phyloP scores from a whole-genome alignment of 1,140 invertebrate genomes.

The Drosophila parabipectinata region DNA sequence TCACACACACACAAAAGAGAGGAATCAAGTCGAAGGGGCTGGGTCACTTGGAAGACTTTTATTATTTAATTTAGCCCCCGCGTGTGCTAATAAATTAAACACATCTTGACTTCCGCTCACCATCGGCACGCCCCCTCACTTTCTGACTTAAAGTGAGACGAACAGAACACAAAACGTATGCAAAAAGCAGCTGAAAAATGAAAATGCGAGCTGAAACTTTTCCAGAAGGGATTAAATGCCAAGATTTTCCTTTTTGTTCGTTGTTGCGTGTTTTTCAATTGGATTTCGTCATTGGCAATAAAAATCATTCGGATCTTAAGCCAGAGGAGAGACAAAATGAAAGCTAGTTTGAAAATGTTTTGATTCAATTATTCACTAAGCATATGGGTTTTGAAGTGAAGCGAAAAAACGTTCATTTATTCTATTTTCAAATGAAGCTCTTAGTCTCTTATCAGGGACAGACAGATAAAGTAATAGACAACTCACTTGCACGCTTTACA shows the following conservation, averaged over 20 bases:
- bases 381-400: constrained; percentile 3
- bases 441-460: constrained; percentile 35
- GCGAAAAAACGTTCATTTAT: neutral
- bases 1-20: constrained; percentile 40
- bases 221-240: constrained; percentile 62
- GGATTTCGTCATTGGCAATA: constrained; percentile 75
- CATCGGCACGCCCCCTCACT: constrained; percentile 29
- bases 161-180: constrained; percentile 61
- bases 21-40: neutral
- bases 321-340: constrained; percentile 36
- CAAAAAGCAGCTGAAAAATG: constrained; percentile 45
- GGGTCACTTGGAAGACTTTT: constrained; percentile 70
- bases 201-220: constrained; percentile 45
- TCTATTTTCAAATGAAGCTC: constrained; percentile 70
- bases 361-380: constrained; percentile 65
- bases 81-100: constrained; percentile 73
- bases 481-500: constrained; percentile 66
- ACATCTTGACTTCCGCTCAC: constrained; percentile 49
- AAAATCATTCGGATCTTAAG: constrained; percentile 72
- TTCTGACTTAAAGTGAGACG: constrained; percentile 33
- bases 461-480: constrained; percentile 17
- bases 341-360: constrained; percentile 70
- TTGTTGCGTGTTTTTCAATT: constrained; percentile 60
- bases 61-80: constrained; percentile 72
- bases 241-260: constrained; percentile 25